phyloP scores from a whole-genome alignment of 2,888 invertebrate species.

The Chrysolina haemoptera region DNA sequence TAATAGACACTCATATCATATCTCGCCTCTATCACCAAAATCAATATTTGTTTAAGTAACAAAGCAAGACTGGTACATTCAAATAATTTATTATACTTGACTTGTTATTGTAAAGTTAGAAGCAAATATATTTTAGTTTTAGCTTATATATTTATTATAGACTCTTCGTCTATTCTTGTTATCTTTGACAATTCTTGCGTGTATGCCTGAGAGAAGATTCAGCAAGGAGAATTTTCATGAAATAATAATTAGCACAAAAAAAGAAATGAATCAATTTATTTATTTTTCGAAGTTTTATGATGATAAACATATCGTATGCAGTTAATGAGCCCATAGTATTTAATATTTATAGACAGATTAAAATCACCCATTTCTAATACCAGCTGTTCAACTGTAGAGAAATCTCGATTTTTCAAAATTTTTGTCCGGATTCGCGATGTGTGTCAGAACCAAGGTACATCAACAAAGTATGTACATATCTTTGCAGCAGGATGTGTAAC shows the following conservation, averaged over 20 bases:
- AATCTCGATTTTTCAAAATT: background rate
- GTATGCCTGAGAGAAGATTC: conserved; percentile 27
- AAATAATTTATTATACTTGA: conserved; percentile 57
- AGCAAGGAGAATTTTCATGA: conserved; percentile 41
- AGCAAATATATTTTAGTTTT: conserved; percentile 54
- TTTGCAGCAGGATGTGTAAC: conserved; percentile 4
- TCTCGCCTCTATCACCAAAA: background rate
- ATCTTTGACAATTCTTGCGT: conserved; percentile 44
- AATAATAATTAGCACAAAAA: conserved; percentile 41
- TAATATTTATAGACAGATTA: background rate
- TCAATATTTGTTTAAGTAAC: conserved; percentile 35
- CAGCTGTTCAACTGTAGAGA: background rate
- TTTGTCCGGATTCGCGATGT: background rate
- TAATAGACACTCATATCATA: conserved; percentile 33
- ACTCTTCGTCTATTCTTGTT: conserved; percentile 44
- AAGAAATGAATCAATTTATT: conserved; percentile 17
- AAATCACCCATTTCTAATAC: background rate
- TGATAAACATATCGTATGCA: conserved; percentile 38
- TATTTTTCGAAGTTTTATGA: conserved; percentile 11
- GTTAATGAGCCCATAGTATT: background rate
- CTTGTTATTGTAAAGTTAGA: conserved; percentile 57
- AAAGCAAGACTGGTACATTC: conserved; percentile 52
- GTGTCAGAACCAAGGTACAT: background rate
- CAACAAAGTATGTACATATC: conserved; percentile 17
- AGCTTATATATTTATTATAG: conserved; percentile 52